Evolutionary conservation across 2,113 vertebrate species (phyloP), one percentile per base, ranked within the genome.

Genomic region (Agelaius tricolor): DNA sequence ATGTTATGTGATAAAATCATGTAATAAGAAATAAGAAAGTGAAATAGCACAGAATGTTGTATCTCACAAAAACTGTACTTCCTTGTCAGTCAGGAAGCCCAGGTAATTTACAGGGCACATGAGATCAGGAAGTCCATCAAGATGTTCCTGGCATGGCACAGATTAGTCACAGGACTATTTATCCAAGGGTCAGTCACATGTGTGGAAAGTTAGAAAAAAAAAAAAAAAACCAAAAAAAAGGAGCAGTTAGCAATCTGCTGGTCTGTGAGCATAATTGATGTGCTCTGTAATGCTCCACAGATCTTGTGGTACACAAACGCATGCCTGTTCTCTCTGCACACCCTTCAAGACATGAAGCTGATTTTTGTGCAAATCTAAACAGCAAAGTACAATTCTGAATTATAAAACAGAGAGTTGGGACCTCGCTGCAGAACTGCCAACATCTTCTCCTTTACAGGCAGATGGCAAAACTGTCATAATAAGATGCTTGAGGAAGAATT

Each of bases 121-220:
- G 2, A 81, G 83, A 97, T 84, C 93, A 76, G 94, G 93, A 96
- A 97, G 95, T 97, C 86, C 93, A 92, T 65, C 83, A 69, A 69
- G 73, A 95, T 39, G 90, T 93, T 92, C 92, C 90, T 87, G 89
- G 88, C 74, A 93, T 87, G 89, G 88, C 74, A 93, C 24, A 61
- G 83, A 84, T 97, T 94, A 96, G 90, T 97, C 96, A 96, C 86
- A 82, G 59, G 73, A 62, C n/a, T 93, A 15, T 93, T 89, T 92
- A 96, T 72, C 76, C 73, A 96, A 95, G 90, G 85, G 88, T 96
- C 92, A 97, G 88, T 96, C 93, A 91, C 93, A 93, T 75, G 86
- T 72, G 37, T 65, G 83, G 87, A 95, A 96, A 90, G 61, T 47
- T 41, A 47, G 52, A 44, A 84, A 67, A 37, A 41, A 61, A 33